These are phyloP conservation scores for Mermis nigrescens DNA, from an alignment of 2,888 invertebrate genomes.

Conservation along the genomic window DNA sequence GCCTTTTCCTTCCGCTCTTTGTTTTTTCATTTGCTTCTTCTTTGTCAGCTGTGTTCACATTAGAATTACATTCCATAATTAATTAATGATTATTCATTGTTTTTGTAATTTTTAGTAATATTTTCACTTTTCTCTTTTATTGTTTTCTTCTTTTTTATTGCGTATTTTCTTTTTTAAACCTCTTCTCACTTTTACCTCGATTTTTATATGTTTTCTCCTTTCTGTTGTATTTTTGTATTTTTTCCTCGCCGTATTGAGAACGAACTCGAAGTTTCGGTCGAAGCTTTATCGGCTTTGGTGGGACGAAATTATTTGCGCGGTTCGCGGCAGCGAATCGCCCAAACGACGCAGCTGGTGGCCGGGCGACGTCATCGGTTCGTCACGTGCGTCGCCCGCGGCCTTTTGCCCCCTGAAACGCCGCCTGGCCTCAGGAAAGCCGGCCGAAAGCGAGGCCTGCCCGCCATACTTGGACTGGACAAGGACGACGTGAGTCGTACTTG, in stretches of 20 bases:
- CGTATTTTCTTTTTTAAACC: no score
- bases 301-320: conserved; percentile 46
- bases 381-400: conserved; percentile 22
- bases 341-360: conserved; percentile 43
- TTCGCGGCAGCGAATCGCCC: conserved; percentile 44
- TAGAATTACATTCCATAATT: no score
- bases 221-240: neutral
- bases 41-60: no score
- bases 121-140: no score
- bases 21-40: no score
- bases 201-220: no score
- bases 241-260: no score
- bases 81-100: no score
- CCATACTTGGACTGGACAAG: conserved; percentile 32
- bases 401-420: conserved; percentile 45
- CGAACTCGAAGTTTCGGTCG: conserved; percentile 47
- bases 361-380: conserved; percentile 47
- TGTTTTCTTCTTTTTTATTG: no score
- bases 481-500: conserved; percentile 39
- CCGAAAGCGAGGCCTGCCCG: conserved; percentile 35
- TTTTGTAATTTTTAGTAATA: no score
- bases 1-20: no score
- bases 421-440: conserved; percentile 41
- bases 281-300: conserved; percentile 47
- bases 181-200: neutral